Base-by-base conservation (phyloP, 2,888 invertebrate genomes). In the Flexamia atlantica region DNA sequence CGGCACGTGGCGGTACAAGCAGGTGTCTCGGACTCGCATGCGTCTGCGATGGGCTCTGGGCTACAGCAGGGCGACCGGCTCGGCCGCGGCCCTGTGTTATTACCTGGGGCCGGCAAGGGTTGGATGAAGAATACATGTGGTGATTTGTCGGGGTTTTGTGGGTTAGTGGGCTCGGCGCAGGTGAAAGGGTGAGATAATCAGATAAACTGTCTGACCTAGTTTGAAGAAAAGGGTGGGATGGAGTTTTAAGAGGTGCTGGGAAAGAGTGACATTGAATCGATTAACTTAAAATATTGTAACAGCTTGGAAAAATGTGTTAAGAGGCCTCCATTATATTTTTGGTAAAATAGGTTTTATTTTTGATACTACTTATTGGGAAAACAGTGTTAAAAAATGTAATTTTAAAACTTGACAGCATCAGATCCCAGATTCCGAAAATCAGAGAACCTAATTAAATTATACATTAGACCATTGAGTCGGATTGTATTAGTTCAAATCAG, bases 1-100 rank as follows among this genome's bases (percentile, higher is more conserved):
- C 23, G 7, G 46, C 76, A 76, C 50, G 76, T 76, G 76, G 42
- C 76, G 40, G 28, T 5, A 17, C 9, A 23, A 17, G 50, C 76
- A 76, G 46, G 46, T 76, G 76, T 17, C 14, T 7, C 50, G 17
- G 28, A 9, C 25, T 25, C 76, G 20, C 50, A 76, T 17, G 40
- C 70, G 42, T 23, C 42, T 14, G 42, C 72, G 1, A 20, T 4
- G 1, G 5, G 72, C 40, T 42, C 23, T 17, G 30, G 20, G 64
- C 12, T 64, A 12, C 64, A 28, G 1, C 64, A 64, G 64, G 64
- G 64, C 1, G 23, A 5, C 2, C 14, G 64, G 9, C 30, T 64
- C 28, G 60, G 60, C 60, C 23, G 14, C 1, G 64, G 64, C 64
- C 28, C 28, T 3, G 4, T 3, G 12, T 57, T 57, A 57, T 20